phyloP scores from a whole-genome alignment of 2,888 invertebrate genomes.

The Dasypolia templi region DNA sequence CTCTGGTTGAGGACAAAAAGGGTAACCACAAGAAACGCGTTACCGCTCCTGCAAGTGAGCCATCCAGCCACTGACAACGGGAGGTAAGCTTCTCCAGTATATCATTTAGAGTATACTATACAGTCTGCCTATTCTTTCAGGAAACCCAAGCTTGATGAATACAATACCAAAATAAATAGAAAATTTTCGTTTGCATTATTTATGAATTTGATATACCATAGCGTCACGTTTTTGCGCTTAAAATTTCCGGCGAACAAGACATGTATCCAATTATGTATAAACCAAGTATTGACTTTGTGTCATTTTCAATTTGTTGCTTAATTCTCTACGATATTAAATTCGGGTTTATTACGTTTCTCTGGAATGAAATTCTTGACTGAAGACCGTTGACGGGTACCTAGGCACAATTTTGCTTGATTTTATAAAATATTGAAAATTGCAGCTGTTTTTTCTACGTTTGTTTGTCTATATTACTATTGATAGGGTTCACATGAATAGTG shows the following conservation, averaged over 20 bases:
- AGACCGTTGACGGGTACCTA: neutral
- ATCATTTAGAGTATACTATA: too few species aligned
- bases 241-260: slow-evolving; percentile 38
- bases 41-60: too few species aligned
- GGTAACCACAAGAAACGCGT: too few species aligned
- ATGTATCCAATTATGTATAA: slow-evolving; percentile 49
- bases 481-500: too few species aligned
- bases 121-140: too few species aligned
- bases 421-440: too few species aligned
- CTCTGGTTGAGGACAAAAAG: too few species aligned
- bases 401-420: neutral
- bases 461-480: too few species aligned
- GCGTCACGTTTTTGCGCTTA: slow-evolving; percentile 43
- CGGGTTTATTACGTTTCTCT: slow-evolving; percentile 30
- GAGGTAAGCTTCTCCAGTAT: too few species aligned
- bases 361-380: neutral
- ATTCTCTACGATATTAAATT: slow-evolving; percentile 44
- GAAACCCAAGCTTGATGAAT: neutral
- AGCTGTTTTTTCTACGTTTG: too few species aligned
- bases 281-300: slow-evolving; percentile 52
- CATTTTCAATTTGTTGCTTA: slow-evolving; percentile 55
- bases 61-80: too few species aligned
- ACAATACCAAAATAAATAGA: slow-evolving; percentile 11
- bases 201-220: slow-evolving; percentile 20
- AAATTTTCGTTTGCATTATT: slow-evolving; percentile 7